Percentiles rank a stretch among this genome's conserved stretches.
Conservation (phyloP, 2,113 vertebrate genomes). For the Pluvialis apricaria region DNA sequence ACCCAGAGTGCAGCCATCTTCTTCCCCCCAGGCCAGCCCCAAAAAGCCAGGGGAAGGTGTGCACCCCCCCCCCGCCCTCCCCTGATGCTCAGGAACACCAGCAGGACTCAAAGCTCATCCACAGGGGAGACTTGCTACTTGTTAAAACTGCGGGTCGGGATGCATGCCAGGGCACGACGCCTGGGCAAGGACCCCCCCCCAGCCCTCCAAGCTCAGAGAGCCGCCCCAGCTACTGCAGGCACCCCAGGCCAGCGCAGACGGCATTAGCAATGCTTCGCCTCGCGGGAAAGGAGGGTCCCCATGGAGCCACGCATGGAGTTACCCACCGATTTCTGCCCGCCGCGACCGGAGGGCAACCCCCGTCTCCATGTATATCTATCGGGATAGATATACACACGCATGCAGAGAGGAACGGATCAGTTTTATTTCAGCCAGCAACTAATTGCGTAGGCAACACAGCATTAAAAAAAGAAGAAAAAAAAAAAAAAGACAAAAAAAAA, state of each 20-base stretch:
- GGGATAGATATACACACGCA: slow-evolving; percentile 43
- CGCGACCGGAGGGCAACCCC: neutral
- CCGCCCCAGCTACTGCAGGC: neutral
- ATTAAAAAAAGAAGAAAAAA: slow-evolving; percentile 25
- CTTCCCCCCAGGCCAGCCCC: neutral
- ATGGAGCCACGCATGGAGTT: rapidly evolving
- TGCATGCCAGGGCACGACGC: rapidly evolving
- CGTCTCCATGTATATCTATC: slow-evolving; percentile 33
- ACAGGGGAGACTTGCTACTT: rapidly evolving
- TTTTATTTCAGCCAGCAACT: slow-evolving; percentile 58
- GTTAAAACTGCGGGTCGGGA: neutral
- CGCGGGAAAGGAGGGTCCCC: neutral
- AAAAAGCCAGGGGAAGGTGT: neutral
- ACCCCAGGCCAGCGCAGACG: neutral
- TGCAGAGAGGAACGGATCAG: slow-evolving; percentile 20
- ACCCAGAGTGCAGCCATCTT: neutral
- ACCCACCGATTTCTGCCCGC: neutral
- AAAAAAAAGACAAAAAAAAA: neutral
- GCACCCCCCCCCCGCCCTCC: too few relatives aligned
- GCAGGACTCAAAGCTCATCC: rapidly evolving
- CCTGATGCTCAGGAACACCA: too few relatives aligned
- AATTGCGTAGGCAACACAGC: neutral
- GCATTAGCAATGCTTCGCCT: neutral
- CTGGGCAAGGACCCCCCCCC: neutral
- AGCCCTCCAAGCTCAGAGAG: neutral